Base-by-base conservation (phyloP, 1,140 invertebrate genomes). In the Drosophila orena region DNA sequence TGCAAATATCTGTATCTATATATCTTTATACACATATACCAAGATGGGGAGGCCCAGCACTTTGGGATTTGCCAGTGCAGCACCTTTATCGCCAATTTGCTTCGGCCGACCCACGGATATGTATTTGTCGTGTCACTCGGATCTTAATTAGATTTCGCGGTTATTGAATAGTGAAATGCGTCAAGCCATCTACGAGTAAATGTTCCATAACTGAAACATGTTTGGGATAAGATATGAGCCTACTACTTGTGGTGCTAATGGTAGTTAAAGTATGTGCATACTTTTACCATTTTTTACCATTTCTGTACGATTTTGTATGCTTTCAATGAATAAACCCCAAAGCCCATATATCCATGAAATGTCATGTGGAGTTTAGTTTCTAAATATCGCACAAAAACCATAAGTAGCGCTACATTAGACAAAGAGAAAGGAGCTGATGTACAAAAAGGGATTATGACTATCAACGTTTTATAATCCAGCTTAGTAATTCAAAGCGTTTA, bases 61-160 rank as follows among this genome's bases (percentile, higher is more conserved):
- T 79, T 52, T 66, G 35, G 15, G 53, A 70, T 57, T 77, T 70
- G 62, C 46, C 58, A 78, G 12, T 78, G 54, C 79, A 78, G 62
- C 40, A 56, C 44, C 75, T 88, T 81, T 85, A 73, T 74, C 50
- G 78, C 66, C 81, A 53, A 75, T 77, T 79, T 77, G 81, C 57
- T 66, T 15, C 58, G 59, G 55, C 43, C 65, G 49, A 52, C 68
- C 66, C 66, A 70, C 66, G 14, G 66, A 70, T 57, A 40, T 66
- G 35, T 64, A 60, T 71, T 59, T 65, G 42, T 64, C 61, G 40
- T 64, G 61, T 35, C 37, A 22, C 46, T 43, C 59, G 71, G 73
- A 70, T 77, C 78, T 66, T 86, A 86, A 86, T 86, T 74, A 85
- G 77, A 52, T 73, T 75, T 75, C 24, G 60, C 44, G 65, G 52